Base-by-base conservation (phyloP, 2,888 invertebrate genomes). In the Yponomeuta malinellus region DNA sequence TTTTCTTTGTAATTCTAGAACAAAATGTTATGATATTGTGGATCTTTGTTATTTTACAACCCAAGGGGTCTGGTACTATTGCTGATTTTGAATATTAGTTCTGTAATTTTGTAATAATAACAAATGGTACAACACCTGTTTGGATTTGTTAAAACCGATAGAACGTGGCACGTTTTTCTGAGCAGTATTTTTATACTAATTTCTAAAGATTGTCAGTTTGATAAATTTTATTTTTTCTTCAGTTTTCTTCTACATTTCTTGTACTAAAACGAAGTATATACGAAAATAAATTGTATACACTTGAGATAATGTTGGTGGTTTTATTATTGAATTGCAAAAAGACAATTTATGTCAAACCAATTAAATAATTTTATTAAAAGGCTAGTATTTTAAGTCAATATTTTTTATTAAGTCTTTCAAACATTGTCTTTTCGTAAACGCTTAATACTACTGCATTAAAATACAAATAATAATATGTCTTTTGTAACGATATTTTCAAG, bases 171-270 rank as follows among this genome's bases (percentile, higher is more conserved):
- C 68, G 23, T 48, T 75, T 75, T 77, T 78, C 81, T 83, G 81
- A 79, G 82, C 89, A 88, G 88, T 91, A 91, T 91, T 91, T 91
- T 91, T 90, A 78, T 91, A 91, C 88, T 89, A 87, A 88, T 90
- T 89, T 85, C 86, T 80, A 48, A 71, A 48, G 9, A 8, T 5
- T 43, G 6, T 8, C 43, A 43, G 43, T 43, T 43, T 43, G 43
- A 43, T 43, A 43, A 43, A 81, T 83, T 83, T 79, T 83, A 81
- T 82, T 43, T 81, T 86, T 81, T 79, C 80, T 81, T 71, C 81
- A 83, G 84, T 84, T 87, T 83, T 85, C 86, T 79, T 83, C 83
- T 80, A 79, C 87, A 87, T 72, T 63, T 89, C 82, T 89, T 88
- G 80, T 75, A 75, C 80, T 89, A 88, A 90, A 87, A 84, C 81